Evolutionary conservation across 2,797 vertebrate genomes (phyloP).

Genomic region (Miichthys miiuy): DNA sequence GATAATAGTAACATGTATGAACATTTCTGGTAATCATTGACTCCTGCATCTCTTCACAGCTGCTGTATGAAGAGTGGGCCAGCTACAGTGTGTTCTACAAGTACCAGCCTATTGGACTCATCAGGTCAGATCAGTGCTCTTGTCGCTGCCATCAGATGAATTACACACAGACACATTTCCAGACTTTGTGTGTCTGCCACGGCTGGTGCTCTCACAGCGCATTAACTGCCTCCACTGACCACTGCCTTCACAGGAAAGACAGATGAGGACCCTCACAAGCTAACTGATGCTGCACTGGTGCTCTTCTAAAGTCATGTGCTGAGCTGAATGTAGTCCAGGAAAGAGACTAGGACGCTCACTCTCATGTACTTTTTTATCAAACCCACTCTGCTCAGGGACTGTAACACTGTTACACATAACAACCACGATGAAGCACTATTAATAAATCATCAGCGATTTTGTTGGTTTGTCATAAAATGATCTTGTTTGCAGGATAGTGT

Average conservation of each 20-base stretch:
- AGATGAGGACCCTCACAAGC: slow-evolving; percentile 2
- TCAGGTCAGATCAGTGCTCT: slow-evolving; percentile 87
- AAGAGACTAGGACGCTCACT: neutral
- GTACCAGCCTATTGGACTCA: slow-evolving; percentile 95
- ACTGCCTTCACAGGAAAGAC: neutral
- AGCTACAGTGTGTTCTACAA: slow-evolving; percentile 97
- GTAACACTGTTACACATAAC: neutral
- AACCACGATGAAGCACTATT: neutral
- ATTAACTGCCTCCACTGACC: neutral
- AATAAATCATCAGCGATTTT: neutral
- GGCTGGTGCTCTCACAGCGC: neutral
- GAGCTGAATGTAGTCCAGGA: neutral
- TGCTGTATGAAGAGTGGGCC: slow-evolving; percentile 96
- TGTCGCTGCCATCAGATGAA: neutral
- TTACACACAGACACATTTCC: slow-evolving; percentile 3
- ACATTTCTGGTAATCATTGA: neutral
- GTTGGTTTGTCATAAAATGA: no score
- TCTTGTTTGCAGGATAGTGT: neutral
- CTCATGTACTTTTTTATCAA: neutral
- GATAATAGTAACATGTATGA: neutral
- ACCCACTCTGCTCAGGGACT: neutral
- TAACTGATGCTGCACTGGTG: slow-evolving; percentile 3
- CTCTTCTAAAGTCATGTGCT: neutral
- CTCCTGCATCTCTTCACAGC: slow-evolving; percentile 76
- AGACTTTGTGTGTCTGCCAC: neutral